Evolutionary conservation across 2,888 invertebrate species (phyloP), one percentile per base, ranked within the genome.

Genomic region (Pimpla rufipes): DNA sequence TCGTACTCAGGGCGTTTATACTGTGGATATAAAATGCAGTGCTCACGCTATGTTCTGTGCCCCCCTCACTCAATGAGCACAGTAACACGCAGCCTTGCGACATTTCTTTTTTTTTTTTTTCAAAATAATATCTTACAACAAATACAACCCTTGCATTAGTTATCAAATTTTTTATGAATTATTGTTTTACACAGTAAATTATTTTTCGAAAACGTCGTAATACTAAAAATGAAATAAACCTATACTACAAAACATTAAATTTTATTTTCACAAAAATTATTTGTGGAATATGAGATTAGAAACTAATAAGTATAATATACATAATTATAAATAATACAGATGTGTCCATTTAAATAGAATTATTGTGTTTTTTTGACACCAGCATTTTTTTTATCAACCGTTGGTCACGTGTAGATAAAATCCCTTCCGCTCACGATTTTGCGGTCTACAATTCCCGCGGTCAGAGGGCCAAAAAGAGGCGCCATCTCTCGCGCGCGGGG

Each of bases 11-110:
- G 90, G 88, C 88, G 88, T 88, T 86, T 83, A 67, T 29, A 6
- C 88, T 89, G 89, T 89, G 89, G 87, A 89, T 23, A 89, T 85
- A 76, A 88, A 86, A 50, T 52, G 57, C 79, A 71, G 84, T 59
- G 71, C 64, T 1, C 23, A 23, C 83, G 90, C 89, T 89, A 89
- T 90, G 81, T 89, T 88, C 71, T 84, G 79, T 77, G 81, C 40
- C 35, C 7, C 37, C 50, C 7, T 13, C n/a, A n/a, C 18, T 4
- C 35, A 6, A 6, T 88, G 66, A 5, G 70, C 84, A 64, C 74
- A 78, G 75, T 6, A 87, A 88, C 75, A 89, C 89, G 59, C 59
- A 6, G 23, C 29, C 71, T 74, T 84, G 87, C 85, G 35, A 86
- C 85, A 85, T 55, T 77, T 16, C 75, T 71, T 76, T 83, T 73